phyloP scores from a whole-genome alignment of 1,140 invertebrate genomes.

The Bombus pascuorum region DNA sequence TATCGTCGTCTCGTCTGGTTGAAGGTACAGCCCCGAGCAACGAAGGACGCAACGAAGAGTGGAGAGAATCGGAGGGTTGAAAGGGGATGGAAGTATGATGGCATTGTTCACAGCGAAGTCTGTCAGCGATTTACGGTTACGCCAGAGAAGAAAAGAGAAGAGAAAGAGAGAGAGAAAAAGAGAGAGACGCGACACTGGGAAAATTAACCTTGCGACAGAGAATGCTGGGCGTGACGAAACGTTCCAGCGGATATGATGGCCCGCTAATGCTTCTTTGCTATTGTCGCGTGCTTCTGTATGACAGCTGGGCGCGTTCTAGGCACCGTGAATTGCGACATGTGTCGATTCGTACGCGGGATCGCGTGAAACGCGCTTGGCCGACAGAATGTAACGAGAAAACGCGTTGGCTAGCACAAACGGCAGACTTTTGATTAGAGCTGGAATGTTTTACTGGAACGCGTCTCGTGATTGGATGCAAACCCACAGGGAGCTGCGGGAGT shows the following conservation, averaged over 20 bases:
- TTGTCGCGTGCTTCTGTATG: conserved; percentile 26
- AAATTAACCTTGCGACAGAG: conserved; percentile 45
- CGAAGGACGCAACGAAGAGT: neutral
- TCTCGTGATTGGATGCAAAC: neutral
- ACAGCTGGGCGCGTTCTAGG: neutral
- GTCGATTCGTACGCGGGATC: conserved; percentile 30
- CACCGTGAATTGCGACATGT: conserved; percentile 9
- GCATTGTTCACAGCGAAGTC: conserved; percentile 24
- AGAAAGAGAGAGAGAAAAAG: neutral
- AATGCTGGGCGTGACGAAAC: conserved; percentile 10
- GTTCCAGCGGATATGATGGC: conserved; percentile 15
- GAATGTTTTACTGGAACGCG: neutral
- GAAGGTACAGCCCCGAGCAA: neutral
- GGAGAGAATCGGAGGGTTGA: neutral
- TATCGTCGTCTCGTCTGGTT: neutral
- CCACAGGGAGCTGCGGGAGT: neutral
- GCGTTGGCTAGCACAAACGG: neutral
- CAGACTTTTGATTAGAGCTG: conserved; percentile 3
- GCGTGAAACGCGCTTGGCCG: neutral
- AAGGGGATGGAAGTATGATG: neutral
- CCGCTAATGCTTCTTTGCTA: conserved; percentile 34
- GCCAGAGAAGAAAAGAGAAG: neutral
- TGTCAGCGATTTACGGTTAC: conserved; percentile 37
- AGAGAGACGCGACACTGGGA: neutral
- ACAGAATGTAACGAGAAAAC: conserved; percentile 19